Evolutionary conservation across 37 sponge, comb jelly and placozoan genomes (phyloP), one percentile per base, ranked within the genome.

Genomic region (Crambe crambe): DNA sequence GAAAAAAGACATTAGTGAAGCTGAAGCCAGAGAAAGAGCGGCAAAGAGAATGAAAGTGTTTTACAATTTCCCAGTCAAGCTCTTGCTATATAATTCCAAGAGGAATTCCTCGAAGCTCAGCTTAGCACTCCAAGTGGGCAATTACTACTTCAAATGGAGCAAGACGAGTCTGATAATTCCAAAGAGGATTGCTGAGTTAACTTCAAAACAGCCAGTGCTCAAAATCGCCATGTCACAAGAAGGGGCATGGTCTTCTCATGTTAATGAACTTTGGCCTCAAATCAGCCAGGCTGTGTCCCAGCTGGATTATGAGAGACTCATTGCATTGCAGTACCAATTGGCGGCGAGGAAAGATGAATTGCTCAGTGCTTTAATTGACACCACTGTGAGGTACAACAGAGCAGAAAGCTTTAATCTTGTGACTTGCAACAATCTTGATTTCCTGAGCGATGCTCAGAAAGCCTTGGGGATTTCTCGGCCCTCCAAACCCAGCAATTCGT

Each of bases 101-200:
- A 17, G 38, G 9, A 20, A 31, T 36, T 29, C 69, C 6, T 37
- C 8, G 38, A 36, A 23, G 63, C 25, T 61, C 5, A 61, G 18
- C 4, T 34, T 18, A 20, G 39, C 34, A 6, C 69, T 68, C 39
- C 36, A 36, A 20, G 39, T 68, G 20, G 69, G 69, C 4, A 17
- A 68, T 25, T 68, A 68, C 18, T 37, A 31, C 18, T 36, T 36
- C 18, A 37, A 68, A 31, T 68, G 69, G 69, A 35, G 18, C 38
- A 68, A 36, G 8, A 68, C 69, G 3, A 32, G 69, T 37, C 69
- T 68, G 9, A 32, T 68, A 10, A 36, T 68, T 10, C 69, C 69
- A 36, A 68, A 29, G 39, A 68, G 9, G 31, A 37, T 32, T 9
- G 3, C 36, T 3, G 25, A 61, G 6, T 5, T 61, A 8, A 29